Conservation (phyloP, 92 coral and sea anemone genomes). For the Anthopleura xanthogrammica region DNA sequence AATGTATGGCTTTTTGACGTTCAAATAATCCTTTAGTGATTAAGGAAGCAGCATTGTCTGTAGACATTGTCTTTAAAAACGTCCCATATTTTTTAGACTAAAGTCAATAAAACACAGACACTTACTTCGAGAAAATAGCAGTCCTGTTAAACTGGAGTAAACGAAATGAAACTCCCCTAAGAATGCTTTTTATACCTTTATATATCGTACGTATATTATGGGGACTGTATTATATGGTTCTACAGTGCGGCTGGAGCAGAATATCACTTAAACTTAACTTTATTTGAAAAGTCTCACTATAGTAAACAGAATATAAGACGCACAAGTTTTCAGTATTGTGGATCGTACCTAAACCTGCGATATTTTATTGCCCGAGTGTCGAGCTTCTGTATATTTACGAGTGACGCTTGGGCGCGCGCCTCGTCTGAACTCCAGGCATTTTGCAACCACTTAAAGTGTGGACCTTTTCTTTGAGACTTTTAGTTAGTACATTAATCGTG, state of each 20-base stretch:
- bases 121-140: background rate
- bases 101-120: background rate
- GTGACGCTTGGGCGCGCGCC: constrained; percentile 20
- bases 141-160: background rate
- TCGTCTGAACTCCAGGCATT: constrained; percentile 5
- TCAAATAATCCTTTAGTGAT: background rate
- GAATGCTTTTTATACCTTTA: background rate
- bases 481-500: constrained; percentile 5
- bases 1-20: background rate
- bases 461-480: background rate
- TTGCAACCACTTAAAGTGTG: background rate
- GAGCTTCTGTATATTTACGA: background rate
- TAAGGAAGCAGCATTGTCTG: constrained; percentile 2
- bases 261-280: constrained; percentile 23
- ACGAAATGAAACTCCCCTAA: background rate
- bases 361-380: constrained; percentile 18
- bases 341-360: constrained; percentile 14
- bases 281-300: constrained; percentile 20
- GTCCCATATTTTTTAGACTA: background rate
- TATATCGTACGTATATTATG: background rate
- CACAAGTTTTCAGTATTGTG: constrained; percentile 17
- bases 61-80: background rate
- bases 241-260: background rate
- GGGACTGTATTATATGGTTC: constrained; percentile 13
- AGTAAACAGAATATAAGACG: constrained; percentile 18